These are phyloP conservation scores for Thunnus maccoyii DNA, from an alignment of 2,113 vertebrate genomes.

Conservation along the genomic window DNA sequence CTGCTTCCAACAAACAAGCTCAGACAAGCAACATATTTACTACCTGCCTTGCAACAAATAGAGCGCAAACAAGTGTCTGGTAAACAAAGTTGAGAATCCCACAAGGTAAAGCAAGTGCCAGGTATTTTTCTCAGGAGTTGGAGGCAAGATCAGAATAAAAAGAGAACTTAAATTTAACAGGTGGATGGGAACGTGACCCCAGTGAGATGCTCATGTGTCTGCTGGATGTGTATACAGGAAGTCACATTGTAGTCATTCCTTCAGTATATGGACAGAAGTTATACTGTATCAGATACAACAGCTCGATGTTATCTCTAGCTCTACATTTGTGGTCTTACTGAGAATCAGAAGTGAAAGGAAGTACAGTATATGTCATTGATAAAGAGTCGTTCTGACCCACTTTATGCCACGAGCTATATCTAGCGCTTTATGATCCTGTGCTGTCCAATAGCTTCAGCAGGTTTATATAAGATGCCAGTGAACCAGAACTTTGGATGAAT, in stretches of 20 bases:
- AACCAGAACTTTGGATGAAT: background rate
- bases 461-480: background rate
- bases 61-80: too few species aligned
- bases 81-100: too few species aligned
- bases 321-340: background rate
- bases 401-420: slow-evolving; percentile 20
- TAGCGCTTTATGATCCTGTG: background rate
- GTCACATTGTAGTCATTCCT: slow-evolving; percentile 9
- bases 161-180: too few species aligned
- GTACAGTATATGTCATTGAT: background rate
- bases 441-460: background rate
- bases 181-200: too few species aligned
- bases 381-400: slow-evolving; percentile 8
- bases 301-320: background rate
- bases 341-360: slow-evolving; percentile 1
- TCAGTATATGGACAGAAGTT: background rate
- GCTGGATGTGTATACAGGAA: too few species aligned
- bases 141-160: too few species aligned
- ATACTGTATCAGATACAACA: background rate
- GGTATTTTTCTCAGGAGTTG: background rate
- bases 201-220: too few species aligned
- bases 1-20: background rate
- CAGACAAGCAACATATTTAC: background rate
- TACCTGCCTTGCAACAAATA: too few species aligned
- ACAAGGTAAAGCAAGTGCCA: background rate